Evolutionary conservation across 64 coral and sea anemone species (phyloP).

Genomic region (Platygyra sinensis): DNA sequence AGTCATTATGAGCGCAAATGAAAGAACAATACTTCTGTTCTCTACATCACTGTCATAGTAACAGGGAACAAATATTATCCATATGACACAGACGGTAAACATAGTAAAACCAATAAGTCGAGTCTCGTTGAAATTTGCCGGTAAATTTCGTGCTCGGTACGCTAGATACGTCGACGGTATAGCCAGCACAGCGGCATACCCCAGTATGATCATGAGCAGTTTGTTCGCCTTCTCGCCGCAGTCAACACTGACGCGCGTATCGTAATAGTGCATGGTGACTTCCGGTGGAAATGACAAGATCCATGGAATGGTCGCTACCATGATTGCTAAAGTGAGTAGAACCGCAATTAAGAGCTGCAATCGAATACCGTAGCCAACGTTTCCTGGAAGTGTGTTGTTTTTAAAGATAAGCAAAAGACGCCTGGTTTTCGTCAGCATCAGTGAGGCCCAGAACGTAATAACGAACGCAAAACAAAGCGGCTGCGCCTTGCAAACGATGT

Average conservation of each 20-base stretch:
- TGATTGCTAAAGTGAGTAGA: constrained; percentile 44
- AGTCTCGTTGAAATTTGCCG: constrained; percentile 89
- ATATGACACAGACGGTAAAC: constrained; percentile 85
- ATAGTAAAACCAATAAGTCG: constrained; percentile 85
- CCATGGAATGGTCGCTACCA: constrained; percentile 38
- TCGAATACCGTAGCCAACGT: constrained; percentile 53
- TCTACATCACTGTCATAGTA: constrained; percentile 56
- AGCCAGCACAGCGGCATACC: constrained; percentile 84
- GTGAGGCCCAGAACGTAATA: constrained; percentile 86
- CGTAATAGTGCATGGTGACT: constrained; percentile 67
- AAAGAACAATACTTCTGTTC: constrained; percentile 50
- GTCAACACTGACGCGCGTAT: constrained; percentile 55
- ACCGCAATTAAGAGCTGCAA: constrained; percentile 73
- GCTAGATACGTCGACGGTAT: constrained; percentile 74
- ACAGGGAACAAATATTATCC: constrained; percentile 52
- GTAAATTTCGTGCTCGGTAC: constrained; percentile 74
- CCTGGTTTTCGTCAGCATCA: constrained; percentile 88
- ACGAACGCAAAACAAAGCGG: constrained; percentile 76
- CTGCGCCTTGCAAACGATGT: constrained; percentile 51
- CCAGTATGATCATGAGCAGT: constrained; percentile 81
- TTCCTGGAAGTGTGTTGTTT: constrained; percentile 58
- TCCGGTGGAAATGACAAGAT: constrained; percentile 59
- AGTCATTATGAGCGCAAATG: constrained; percentile 59
- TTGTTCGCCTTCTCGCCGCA: constrained; percentile 65
- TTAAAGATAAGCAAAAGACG: constrained; percentile 82